Evolutionary conservation across 1,140 invertebrate genomes (phyloP).

Genomic region (Trypoxylus dichotomus): DNA sequence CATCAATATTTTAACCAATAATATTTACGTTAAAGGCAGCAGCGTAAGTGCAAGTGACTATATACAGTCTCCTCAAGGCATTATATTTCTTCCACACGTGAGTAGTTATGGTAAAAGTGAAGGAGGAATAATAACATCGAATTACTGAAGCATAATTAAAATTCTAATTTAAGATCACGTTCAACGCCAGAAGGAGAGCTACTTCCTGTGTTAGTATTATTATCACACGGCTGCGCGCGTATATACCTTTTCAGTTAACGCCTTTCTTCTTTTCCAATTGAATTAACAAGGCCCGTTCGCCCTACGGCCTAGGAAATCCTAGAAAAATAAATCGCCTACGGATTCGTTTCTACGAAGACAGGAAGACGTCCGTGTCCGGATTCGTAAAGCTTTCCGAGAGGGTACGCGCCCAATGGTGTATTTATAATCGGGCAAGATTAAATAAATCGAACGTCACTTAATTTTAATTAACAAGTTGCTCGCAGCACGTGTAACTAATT

Average conservation of each 20-base stretch:
- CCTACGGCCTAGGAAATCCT: neutral
- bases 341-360: neutral
- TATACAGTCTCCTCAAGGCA: neutral
- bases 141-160: constrained; percentile 1
- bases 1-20: too few relatives aligned
- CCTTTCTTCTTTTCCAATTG: constrained; percentile 1
- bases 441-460: constrained; percentile 2
- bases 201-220: constrained; percentile 20
- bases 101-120: neutral
- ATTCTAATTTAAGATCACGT: constrained; percentile 22
- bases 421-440: neutral
- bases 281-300: neutral
- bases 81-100: too few relatives aligned
- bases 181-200: neutral
- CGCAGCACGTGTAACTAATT: neutral
- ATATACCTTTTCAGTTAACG: neutral
- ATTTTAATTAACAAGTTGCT: neutral
- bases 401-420: neutral
- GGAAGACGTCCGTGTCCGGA: neutral
- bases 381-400: neutral
- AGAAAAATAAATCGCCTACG: constrained; percentile 5
- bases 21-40: too few relatives aligned
- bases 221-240: neutral
- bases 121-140: neutral
- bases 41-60: neutral